Evolutionary conservation across 2,113 vertebrate species (phyloP), one percentile per base, ranked within the genome.

Genomic region (Alexandromys fortis): DNA sequence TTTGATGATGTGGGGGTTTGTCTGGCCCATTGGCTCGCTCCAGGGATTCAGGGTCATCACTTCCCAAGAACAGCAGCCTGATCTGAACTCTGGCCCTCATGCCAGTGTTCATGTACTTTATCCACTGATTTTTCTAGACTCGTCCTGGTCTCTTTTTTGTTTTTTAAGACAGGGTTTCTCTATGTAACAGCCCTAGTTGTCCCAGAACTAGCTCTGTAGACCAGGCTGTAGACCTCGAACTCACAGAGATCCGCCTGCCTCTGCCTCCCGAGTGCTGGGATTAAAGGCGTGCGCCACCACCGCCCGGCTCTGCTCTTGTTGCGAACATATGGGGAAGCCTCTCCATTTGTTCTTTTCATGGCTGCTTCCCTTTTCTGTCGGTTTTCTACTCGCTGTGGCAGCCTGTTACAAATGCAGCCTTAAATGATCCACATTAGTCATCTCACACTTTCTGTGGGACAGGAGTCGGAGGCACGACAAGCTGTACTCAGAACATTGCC

Each of bases 401-500:
- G 19, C 75, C 75, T 14, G 45, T 61, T 30, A 28, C 79, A 81
- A 3, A 68, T 70, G 35, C 5, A 28, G 16, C 45, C 70, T 65
- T 28, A 67, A 88, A 30, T 28, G 21, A 11, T 17, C 49, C 13
- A 3, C 28, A 5, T 68, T 70, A 35, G 8, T 70, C 49, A 4
- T 72, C 24, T 47, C 35, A 3, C 16, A 7, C 30, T 82, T 6
- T 67, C 49, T 11, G 7, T 30, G 58, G 33, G 30, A 1, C 33
- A 6, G 49, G 22, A 79, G 5, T 68, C 4, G 38, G 12, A 79
- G 73, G 65, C 67, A 14, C 0, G 0, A 38, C 0, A 1, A 45
- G 42, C 19, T 26, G 35, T 17, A 8, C 7, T n/a, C 8, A 11
- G 28, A 42, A 47, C 9, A 3, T 58, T 13, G 24, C 5, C 19